Percentiles rank a stretch among this genome's conserved stretches.
phyloP scores from a whole-genome alignment of 2,113 vertebrate genomes.

The Vulpes ferrilata region DNA sequence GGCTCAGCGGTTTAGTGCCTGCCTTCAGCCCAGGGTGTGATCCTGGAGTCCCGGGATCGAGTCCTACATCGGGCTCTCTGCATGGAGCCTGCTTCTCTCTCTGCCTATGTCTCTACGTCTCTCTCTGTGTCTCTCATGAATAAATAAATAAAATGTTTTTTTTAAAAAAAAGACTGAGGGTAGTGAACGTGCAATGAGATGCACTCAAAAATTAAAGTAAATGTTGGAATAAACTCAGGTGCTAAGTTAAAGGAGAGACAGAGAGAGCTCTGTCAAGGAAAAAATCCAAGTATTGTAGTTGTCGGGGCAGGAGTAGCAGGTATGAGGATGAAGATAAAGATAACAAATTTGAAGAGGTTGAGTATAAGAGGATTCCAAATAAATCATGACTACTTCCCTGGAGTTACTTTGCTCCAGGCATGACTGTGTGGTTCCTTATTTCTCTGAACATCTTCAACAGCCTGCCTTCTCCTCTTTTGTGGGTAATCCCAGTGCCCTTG shows the following conservation, averaged over 20 bases:
- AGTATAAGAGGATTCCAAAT: background rate
- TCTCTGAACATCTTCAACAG: background rate
- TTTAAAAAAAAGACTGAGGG: background rate
- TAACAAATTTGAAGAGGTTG: background rate
- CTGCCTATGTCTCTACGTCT: no score
- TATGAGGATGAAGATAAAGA: background rate
- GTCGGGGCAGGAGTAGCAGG: background rate
- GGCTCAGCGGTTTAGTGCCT: no score
- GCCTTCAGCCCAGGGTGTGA: no score
- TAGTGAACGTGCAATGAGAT: background rate
- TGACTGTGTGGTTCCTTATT: background rate
- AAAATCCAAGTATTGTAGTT: background rate
- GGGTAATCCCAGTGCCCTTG: background rate
- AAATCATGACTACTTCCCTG: background rate
- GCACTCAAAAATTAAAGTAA: constrained; percentile 27
- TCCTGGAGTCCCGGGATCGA: no score
- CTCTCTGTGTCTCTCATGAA: no score
- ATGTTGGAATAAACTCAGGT: background rate
- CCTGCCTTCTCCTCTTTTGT: background rate
- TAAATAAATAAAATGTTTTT: no score
- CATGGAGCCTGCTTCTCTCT: no score
- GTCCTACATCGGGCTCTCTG: no score
- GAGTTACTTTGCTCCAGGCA: background rate
- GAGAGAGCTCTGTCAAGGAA: background rate
- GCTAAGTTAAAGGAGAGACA: background rate